A percentile compares a stretch with the other conserved stretches of the same genome.
These are phyloP conservation scores for Stegophylla sp. DNA, from an alignment of 2,888 invertebrate genomes.

Conservation along the genomic window DNA sequence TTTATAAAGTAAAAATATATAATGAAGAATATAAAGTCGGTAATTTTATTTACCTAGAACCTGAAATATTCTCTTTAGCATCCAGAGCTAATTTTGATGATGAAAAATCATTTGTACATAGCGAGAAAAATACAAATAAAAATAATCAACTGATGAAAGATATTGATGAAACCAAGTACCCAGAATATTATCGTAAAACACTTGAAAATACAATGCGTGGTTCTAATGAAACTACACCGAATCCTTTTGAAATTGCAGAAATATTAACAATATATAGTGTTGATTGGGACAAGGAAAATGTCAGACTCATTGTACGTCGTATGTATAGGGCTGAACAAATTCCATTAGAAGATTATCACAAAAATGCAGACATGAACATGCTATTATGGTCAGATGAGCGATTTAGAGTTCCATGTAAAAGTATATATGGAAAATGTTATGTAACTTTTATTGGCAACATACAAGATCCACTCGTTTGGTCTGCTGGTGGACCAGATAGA, in stretches of 20 bases:
- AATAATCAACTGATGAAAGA: slow-evolving; percentile 11
- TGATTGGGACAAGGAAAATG: slow-evolving; percentile 67
- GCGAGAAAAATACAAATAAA: slow-evolving; percentile 20
- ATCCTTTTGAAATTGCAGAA: slow-evolving; percentile 78
- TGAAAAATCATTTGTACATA: background rate
- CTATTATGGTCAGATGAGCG: slow-evolving; percentile 81
- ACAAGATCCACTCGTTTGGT: slow-evolving; percentile 69
- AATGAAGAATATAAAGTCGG: slow-evolving; percentile 42
- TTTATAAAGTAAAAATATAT: slow-evolving; percentile 11
- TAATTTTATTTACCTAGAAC: slow-evolving; percentile 36
- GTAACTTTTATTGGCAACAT: slow-evolving; percentile 73
- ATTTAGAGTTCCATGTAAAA: slow-evolving; percentile 69
- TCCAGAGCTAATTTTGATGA: slow-evolving; percentile 28
- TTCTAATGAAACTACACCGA: slow-evolving; percentile 75
- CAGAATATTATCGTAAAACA: slow-evolving; percentile 81
- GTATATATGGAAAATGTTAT: slow-evolving; percentile 75
- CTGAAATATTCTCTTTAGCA: slow-evolving; percentile 16
- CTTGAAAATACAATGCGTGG: slow-evolving; percentile 73
- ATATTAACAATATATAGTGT: slow-evolving; percentile 72
- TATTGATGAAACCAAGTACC: slow-evolving; percentile 76
- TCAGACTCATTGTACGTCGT: slow-evolving; percentile 73
- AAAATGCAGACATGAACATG: slow-evolving; percentile 75
- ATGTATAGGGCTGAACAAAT: slow-evolving; percentile 81
- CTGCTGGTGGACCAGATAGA: slow-evolving; percentile 71
- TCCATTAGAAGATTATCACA: slow-evolving; percentile 68